phyloP scores from a whole-genome alignment of 2,888 invertebrate species.

The Acanthococcus lagerstroemiae region DNA sequence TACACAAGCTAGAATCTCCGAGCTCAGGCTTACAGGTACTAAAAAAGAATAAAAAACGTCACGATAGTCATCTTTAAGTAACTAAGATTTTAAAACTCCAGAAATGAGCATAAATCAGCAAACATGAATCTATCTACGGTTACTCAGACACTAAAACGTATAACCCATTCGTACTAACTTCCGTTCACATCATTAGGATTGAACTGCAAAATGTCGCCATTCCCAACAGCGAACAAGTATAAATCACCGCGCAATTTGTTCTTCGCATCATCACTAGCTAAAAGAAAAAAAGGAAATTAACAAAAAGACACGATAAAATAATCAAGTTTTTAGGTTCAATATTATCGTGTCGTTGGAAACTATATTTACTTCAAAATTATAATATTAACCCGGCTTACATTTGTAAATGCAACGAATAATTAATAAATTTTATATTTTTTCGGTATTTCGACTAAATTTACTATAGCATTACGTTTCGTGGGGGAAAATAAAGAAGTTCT shows the following conservation, averaged over 20 bases:
- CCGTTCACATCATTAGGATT: conserved; percentile 43
- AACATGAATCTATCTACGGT: not conserved
- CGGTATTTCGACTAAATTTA: no score
- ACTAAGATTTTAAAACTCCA: not conserved
- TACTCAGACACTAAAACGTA: not conserved
- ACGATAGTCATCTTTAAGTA: not conserved
- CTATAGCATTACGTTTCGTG: no score
- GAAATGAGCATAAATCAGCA: not conserved
- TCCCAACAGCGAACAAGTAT: conserved; percentile 47
- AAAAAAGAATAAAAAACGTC: not conserved
- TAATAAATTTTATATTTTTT: no score
- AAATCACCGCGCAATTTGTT: not conserved
- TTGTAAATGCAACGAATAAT: no score
- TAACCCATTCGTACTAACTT: conserved; percentile 20
- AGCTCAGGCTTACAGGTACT: conserved; percentile 17
- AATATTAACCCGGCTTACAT: no score
- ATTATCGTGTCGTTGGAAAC: no score
- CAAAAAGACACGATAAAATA: not conserved
- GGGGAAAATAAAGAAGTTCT: no score
- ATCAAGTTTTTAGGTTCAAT: no score
- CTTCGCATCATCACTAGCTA: not conserved
- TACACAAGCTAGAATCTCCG: conserved; percentile 39
- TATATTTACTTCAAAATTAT: no score
- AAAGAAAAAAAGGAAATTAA: not conserved
- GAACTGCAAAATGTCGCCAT: conserved; percentile 50